Evolutionary conservation across 1,140 invertebrate genomes (phyloP).

Genomic region (Druon quercuslanigerum): DNA sequence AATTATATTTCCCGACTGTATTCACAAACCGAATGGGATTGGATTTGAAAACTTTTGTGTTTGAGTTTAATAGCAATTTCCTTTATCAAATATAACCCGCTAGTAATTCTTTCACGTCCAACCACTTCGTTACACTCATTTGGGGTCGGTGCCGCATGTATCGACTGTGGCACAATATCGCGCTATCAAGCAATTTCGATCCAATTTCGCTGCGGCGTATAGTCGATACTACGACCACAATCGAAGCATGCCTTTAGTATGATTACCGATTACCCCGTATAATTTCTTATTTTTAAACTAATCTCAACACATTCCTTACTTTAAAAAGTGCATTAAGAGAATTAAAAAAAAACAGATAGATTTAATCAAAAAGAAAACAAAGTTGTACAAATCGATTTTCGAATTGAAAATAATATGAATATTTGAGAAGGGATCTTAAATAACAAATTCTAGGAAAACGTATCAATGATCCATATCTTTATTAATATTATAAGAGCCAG

Average conservation of each 20-base stretch:
- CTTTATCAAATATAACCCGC: background rate
- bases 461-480: too few species aligned
- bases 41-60: background rate
- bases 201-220: constrained; percentile 18
- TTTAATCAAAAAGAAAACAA: too few species aligned
- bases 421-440: too few species aligned
- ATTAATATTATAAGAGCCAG: too few species aligned
- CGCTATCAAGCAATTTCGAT: constrained; percentile 28
- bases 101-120: constrained; percentile 7
- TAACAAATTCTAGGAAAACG: too few species aligned
- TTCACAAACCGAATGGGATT: background rate
- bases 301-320: background rate
- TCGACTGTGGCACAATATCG: constrained; percentile 20
- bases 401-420: too few species aligned
- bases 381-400: too few species aligned
- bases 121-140: constrained; percentile 21
- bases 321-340: background rate
- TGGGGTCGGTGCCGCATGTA: background rate
- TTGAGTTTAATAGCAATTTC: background rate
- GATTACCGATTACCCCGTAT: constrained; percentile 13
- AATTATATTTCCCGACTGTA: too few species aligned
- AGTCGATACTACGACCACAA: constrained; percentile 15
- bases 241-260: constrained; percentile 8
- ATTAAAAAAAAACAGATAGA: too few species aligned
- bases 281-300: constrained; percentile 25